Evolutionary conservation across 2,888 invertebrate species (phyloP).

Genomic region (Alsophila aescularia): DNA sequence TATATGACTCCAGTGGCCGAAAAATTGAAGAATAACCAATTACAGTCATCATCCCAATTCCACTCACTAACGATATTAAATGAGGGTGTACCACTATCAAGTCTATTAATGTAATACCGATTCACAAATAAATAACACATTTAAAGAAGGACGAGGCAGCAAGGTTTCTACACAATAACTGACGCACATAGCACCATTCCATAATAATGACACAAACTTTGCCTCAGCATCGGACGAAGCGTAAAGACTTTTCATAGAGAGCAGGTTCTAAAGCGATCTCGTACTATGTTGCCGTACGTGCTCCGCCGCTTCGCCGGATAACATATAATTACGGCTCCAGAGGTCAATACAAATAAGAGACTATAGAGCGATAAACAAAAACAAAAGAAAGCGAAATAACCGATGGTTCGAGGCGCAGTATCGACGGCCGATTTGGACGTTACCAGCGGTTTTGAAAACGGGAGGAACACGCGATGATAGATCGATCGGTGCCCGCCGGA

Average conservation of each 20-base stretch:
- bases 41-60: constrained; percentile 75
- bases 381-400: constrained; percentile 80
- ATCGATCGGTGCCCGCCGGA: constrained; percentile 61
- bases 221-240: not conserved
- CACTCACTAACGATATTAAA: constrained; percentile 78
- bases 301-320: constrained; percentile 56
- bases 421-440: constrained; percentile 66
- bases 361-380: constrained; percentile 70
- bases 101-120: constrained; percentile 80
- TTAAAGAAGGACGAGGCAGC: constrained; percentile 71
- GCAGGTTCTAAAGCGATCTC: constrained; percentile 4
- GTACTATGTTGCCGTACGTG: constrained; percentile 57
- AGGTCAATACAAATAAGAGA: constrained; percentile 81
- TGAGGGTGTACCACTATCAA: constrained; percentile 75
- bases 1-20: constrained; percentile 42
- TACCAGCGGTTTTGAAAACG: constrained; percentile 65
- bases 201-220: not conserved
- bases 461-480: constrained; percentile 66
- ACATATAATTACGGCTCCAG: constrained; percentile 77
- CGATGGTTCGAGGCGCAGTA: constrained; percentile 73
- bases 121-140: constrained; percentile 82
- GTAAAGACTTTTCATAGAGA: not conserved
- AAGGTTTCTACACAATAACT: constrained; percentile 27
- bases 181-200: constrained; percentile 5
- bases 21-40: constrained; percentile 60